Evolutionary conservation across 1,140 invertebrate species (phyloP).

Genomic region (Drosophila parvula): DNA sequence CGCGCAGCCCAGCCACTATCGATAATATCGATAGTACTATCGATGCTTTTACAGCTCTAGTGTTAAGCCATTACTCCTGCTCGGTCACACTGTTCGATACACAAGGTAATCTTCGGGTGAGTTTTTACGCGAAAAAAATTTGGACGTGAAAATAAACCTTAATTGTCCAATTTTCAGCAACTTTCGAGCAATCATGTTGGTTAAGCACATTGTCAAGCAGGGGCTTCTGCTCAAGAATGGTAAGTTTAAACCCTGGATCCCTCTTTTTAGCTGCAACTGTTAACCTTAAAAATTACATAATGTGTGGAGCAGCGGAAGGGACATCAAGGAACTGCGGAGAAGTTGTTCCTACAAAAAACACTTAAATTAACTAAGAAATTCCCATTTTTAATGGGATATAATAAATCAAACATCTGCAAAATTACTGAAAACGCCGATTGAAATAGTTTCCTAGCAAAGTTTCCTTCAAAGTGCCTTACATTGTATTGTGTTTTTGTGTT

Average conservation of each 20-base stretch:
- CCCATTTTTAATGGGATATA: neutral
- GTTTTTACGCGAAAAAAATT: constrained; percentile 42
- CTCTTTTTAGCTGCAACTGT: constrained; percentile 10
- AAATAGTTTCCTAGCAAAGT: neutral
- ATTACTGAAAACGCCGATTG: neutral
- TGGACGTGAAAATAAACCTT: constrained; percentile 22
- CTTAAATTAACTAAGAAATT: neutral
- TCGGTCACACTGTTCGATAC: constrained; percentile 46
- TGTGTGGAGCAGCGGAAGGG: constrained; percentile 22
- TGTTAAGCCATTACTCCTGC: neutral
- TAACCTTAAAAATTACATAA: constrained; percentile 84
- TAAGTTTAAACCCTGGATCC: constrained; percentile 34
- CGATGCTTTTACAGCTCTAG: too few relatives aligned
- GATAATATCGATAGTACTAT: too few relatives aligned
- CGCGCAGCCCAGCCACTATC: too few relatives aligned
- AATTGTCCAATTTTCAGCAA: constrained; percentile 25
- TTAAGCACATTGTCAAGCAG: constrained; percentile 79
- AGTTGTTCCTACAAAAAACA: neutral
- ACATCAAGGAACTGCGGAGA: constrained; percentile 14
- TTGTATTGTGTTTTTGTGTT: too few relatives aligned
- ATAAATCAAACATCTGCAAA: too few relatives aligned
- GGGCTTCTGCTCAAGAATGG: constrained; percentile 79
- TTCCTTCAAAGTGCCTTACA: too few relatives aligned
- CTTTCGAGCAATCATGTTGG: constrained; percentile 78
- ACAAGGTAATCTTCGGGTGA: constrained; percentile 50